Percentiles rank a stretch among this genome's conserved stretches.
Conservation (phyloP, 1,140 invertebrate genomes). For the Mylabris phalerata region DNA sequence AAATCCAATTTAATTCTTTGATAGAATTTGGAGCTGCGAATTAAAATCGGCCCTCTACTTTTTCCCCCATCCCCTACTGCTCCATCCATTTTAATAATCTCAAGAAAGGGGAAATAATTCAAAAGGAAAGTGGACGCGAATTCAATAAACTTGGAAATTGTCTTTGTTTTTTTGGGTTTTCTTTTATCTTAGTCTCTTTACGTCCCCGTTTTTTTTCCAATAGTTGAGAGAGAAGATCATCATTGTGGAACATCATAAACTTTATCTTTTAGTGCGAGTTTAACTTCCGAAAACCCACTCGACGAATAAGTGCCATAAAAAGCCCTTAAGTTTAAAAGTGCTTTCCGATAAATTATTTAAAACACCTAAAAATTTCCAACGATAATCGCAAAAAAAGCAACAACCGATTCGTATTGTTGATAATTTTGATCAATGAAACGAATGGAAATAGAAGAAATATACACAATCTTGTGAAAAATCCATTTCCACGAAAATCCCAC, state of each 20-base stretch:
- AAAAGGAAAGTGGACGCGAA: not conserved
- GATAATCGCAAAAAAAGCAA: too few relatives aligned
- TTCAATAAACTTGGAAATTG: not conserved
- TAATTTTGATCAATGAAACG: too few relatives aligned
- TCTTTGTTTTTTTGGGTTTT: not conserved
- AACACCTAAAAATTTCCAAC: conserved; percentile 22
- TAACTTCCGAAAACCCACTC: conserved; percentile 24
- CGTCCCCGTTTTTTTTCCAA: too few relatives aligned
- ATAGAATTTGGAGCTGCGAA: conserved; percentile 18
- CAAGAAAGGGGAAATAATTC: too few relatives aligned
- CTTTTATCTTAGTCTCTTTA: too few relatives aligned
- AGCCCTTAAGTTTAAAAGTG: conserved; percentile 35
- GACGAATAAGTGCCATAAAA: conserved; percentile 32
- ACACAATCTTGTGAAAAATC: conserved; percentile 27
- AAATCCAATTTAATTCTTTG: conserved; percentile 26
- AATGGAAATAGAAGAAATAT: too few relatives aligned
- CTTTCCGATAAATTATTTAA: conserved; percentile 37
- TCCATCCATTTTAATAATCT: not conserved
- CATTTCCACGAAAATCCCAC: conserved; percentile 29
- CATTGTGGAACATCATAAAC: conserved; percentile 24
- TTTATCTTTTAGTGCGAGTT: conserved; percentile 26
- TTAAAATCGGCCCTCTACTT: conserved; percentile 2
- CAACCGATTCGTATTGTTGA: too few relatives aligned
- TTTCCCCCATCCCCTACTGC: not conserved
- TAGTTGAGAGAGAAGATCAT: conserved; percentile 8